A percentile compares a stretch with the other conserved stretches of the same genome.
Conservation (phyloP, 2,797 vertebrate species). For the Anomalospiza imberbis region DNA sequence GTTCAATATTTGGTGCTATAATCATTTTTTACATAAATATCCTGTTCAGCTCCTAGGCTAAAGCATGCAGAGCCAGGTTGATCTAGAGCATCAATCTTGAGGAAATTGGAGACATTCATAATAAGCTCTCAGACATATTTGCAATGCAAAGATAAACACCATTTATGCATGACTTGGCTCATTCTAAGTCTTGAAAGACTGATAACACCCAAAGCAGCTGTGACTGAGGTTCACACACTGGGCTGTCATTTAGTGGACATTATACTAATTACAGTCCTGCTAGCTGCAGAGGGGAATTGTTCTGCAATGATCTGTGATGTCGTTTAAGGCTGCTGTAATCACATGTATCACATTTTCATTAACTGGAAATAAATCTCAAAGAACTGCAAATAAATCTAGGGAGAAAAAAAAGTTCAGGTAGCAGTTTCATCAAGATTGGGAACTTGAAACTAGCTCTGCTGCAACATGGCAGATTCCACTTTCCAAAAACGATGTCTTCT, state of each 20-base stretch:
- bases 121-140: conserved; percentile 5
- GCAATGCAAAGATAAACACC: not conserved
- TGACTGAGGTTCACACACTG: conserved; percentile 1
- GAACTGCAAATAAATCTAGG: not conserved
- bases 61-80: not conserved
- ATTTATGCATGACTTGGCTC: conserved; percentile 1
- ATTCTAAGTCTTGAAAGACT: not conserved
- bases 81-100: not conserved
- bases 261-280: not conserved
- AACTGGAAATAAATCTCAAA: not conserved
- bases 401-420: not conserved
- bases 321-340: not conserved
- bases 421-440: not conserved
- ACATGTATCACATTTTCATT: not conserved
- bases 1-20: not conserved
- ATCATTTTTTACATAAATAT: not conserved
- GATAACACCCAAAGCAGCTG: not conserved
- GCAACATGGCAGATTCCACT: not conserved
- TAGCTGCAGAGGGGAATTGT: not conserved
- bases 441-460: not conserved
- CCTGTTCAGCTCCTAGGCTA: not conserved
- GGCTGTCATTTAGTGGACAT: conserved; percentile 3
- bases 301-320: not conserved
- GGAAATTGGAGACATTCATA: not conserved
- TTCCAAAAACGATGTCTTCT: not conserved